Evolutionary conservation across 2,797 vertebrate genomes (phyloP), one percentile per base, ranked within the genome.

Genomic region (Silurus aristotelis): DNA sequence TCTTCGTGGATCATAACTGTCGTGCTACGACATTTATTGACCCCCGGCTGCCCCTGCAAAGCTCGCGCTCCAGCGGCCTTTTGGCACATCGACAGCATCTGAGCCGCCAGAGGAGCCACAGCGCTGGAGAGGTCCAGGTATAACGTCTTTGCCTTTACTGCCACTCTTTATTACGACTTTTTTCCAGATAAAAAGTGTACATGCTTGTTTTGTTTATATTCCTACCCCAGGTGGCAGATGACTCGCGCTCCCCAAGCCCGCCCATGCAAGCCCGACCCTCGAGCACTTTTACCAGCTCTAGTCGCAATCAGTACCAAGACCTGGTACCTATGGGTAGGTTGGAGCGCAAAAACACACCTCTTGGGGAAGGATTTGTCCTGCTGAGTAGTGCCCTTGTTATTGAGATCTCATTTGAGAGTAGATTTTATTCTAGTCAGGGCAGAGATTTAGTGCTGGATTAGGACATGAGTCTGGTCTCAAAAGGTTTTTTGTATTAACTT

Each of bases 1-100:
- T 99, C 92, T 99, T 99, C 76, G 98, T 99, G 14, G 98, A 99
- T 93, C 98, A 99, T 94, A 99, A 99, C 91, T 98, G 97, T 89
- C 96, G 98, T 55, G 97, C 97, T 64, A 99, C 98, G 27, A 98
- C 98, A 0, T 99, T 99, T 94, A 99, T 99, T 5, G 98, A 99
- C 89, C 98, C 98, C 0, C 96, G 98, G 88, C 96, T 99, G 46
- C 98, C 98, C 17, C 90, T 99, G 80, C 98, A 99, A 94, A 99
- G 97, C 83, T 96, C 96, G 15, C 92, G 98, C 79, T 98, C 98
- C 91, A 96, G 97, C 0, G 97, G 97, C 1, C 95, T 97, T 0
- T 89, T 99, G 92, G 97, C 96, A 13, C 97, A 99, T 70, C 96
- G 97, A 83, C 98, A 99, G 87, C 98, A 99, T 89, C 90, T 99